Conservation (phyloP, 2,797 vertebrate species). For the Gallinago nigripennis region DNA sequence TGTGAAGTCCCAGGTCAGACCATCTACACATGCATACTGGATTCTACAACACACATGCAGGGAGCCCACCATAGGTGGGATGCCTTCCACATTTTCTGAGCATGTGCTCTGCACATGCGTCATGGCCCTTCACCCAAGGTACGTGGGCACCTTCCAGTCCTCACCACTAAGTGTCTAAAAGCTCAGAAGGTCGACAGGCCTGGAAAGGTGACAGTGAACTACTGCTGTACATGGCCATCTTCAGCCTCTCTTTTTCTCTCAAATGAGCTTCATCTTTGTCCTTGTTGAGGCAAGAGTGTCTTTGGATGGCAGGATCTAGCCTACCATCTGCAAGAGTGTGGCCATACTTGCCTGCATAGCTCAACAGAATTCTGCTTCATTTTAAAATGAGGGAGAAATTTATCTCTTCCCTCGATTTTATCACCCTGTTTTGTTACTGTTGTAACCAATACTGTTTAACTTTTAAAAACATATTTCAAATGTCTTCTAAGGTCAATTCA, state of each 20-base stretch:
- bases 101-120: neutral
- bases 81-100: fast-evolving
- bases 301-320: neutral
- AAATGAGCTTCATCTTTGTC: neutral
- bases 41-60: neutral
- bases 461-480: neutral
- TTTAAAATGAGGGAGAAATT: neutral
- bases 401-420: neutral
- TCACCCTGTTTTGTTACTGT: neutral
- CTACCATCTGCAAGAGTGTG: neutral
- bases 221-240: neutral
- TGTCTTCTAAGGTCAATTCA: neutral
- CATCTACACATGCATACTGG: neutral
- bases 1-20: neutral
- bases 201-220: neutral
- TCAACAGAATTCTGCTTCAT: neutral
- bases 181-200: neutral
- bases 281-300: neutral
- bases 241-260: neutral
- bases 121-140: neutral
- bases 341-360: neutral
- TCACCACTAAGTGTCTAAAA: neutral
- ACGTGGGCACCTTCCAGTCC: neutral
- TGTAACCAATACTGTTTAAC: neutral
- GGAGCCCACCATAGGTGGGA: neutral